phyloP scores from a whole-genome alignment of 2,113 vertebrate species.

The Taurulus bubalis region DNA sequence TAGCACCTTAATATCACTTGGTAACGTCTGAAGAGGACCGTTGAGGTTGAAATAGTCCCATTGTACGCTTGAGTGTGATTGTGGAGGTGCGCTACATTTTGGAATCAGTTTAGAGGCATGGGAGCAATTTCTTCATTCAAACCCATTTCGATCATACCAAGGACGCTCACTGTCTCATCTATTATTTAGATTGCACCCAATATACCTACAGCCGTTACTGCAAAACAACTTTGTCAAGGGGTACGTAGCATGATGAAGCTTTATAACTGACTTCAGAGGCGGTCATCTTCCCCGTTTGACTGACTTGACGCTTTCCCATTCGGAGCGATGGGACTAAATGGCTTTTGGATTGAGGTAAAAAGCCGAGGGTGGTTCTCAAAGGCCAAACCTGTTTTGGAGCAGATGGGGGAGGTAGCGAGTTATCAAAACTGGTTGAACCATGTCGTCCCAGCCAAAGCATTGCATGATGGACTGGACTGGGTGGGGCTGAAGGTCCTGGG shows the following conservation, averaged over 20 bases:
- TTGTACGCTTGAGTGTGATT: constrained; percentile 37
- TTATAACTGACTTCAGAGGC: constrained; percentile 23
- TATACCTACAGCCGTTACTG: constrained; percentile 10
- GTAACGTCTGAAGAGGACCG: constrained; percentile 23
- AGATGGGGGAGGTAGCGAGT: constrained; percentile 93
- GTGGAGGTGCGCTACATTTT: constrained; percentile 35
- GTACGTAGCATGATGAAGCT: neutral
- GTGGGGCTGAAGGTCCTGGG: constrained; percentile 92
- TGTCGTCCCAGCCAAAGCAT: constrained; percentile 96
- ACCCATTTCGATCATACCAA: constrained; percentile 34
- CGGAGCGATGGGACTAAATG: constrained; percentile 3
- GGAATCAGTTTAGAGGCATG: constrained; percentile 28
- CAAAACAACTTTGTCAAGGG: constrained; percentile 16
- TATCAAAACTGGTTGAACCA: constrained; percentile 90
- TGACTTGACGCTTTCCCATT: constrained; percentile 22
- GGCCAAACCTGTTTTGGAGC: constrained; percentile 90
- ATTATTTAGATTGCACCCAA: constrained; percentile 27
- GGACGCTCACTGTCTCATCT: constrained; percentile 34
- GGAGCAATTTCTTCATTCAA: constrained; percentile 33
- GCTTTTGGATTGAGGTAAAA: neutral
- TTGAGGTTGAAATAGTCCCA: constrained; percentile 30
- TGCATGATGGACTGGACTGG: constrained; percentile 91
- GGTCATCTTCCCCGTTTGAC: neutral
- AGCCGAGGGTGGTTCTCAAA: neutral
- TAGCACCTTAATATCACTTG: constrained; percentile 24